Percentiles rank a stretch among this genome's conserved stretches.
These are phyloP conservation scores for Elysia crispata DNA, from an alignment of 2,888 invertebrate species.

Conservation along the genomic window DNA sequence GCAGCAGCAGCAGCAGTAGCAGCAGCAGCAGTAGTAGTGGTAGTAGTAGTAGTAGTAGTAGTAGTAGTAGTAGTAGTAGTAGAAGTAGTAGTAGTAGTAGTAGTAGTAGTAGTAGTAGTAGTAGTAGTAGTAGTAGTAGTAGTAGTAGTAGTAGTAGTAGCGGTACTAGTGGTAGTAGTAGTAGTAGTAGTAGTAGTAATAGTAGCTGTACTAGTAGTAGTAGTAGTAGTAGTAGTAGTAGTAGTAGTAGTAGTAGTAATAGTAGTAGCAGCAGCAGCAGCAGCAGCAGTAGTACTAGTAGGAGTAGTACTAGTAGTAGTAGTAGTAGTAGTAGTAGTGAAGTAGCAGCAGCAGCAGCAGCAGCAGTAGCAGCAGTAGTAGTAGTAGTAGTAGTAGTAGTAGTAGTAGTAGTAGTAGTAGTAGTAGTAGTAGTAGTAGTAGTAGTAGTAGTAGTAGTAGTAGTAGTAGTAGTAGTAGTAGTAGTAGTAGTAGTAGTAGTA, in stretches of 20 bases:
- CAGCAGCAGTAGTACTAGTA: constrained; percentile 43
- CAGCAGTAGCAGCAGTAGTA: constrained; percentile 47
- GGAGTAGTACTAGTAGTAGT: constrained; percentile 40
- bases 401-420: constrained; percentile 36
- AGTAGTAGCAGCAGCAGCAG: constrained; percentile 32
- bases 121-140: constrained; percentile 13
- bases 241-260: constrained; percentile 33
- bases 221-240: constrained; percentile 36
- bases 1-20: neutral
- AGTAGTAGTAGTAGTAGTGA: constrained; percentile 39
- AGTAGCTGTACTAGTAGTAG: constrained; percentile 22
- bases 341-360: constrained; percentile 41
- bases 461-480: constrained; percentile 48
- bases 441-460: constrained; percentile 36
- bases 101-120: neutral
- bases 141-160: constrained; percentile 20
- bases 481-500: constrained; percentile 38
- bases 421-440: constrained; percentile 34
- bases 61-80: neutral
- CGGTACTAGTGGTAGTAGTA: neutral
- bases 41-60: neutral
- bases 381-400: constrained; percentile 35
- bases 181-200: too few species aligned
- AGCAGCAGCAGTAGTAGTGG: neutral
- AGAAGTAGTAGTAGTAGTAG: constrained; percentile 12